Percentiles rank a stretch among this genome's conserved stretches.
These are phyloP conservation scores for Tenthredo mesomela DNA, from an alignment of 2,888 invertebrate species.

Conservation along the genomic window DNA sequence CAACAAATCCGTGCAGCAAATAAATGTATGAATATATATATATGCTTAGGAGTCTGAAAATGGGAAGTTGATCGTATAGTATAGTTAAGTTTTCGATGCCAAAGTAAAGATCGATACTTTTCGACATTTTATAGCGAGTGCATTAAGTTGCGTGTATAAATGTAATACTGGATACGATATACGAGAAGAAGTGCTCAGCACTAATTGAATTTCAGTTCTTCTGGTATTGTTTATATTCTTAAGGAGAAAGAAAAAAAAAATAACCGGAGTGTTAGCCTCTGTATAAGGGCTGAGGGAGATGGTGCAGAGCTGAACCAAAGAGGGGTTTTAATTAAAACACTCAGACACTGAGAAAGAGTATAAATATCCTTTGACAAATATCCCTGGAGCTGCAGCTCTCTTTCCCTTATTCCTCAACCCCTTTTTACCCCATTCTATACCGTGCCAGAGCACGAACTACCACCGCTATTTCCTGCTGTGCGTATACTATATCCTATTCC, in stretches of 20 bases:
- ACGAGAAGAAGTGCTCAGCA: not conserved
- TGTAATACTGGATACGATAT: not conserved
- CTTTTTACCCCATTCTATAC: not conserved
- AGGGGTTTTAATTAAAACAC: constrained; percentile 61
- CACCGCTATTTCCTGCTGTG: not conserved
- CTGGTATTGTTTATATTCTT: constrained; percentile 11
- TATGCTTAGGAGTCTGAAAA: not conserved
- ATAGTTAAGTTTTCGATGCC: not conserved
- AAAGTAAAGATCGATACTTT: not conserved
- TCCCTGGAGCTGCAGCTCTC: constrained; percentile 36
- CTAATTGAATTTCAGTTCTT: constrained; percentile 25
- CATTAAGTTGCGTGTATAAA: not conserved
- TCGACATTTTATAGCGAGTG: not conserved
- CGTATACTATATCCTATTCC: constrained; percentile 19
- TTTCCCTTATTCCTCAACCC: not conserved
- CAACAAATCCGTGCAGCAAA: not conserved
- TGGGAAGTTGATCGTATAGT: not conserved
- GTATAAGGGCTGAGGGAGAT: not conserved
- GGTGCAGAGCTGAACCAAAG: constrained; percentile 18
- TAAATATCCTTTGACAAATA: constrained; percentile 61
- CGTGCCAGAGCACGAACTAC: constrained; percentile 21
- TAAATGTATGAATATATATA: not conserved
- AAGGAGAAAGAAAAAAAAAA: not conserved
- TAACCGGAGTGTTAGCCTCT: not conserved
- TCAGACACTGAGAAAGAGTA: constrained; percentile 54